phyloP scores from a whole-genome alignment of 2,113 vertebrate genomes.

The Ptyas mucosa region DNA sequence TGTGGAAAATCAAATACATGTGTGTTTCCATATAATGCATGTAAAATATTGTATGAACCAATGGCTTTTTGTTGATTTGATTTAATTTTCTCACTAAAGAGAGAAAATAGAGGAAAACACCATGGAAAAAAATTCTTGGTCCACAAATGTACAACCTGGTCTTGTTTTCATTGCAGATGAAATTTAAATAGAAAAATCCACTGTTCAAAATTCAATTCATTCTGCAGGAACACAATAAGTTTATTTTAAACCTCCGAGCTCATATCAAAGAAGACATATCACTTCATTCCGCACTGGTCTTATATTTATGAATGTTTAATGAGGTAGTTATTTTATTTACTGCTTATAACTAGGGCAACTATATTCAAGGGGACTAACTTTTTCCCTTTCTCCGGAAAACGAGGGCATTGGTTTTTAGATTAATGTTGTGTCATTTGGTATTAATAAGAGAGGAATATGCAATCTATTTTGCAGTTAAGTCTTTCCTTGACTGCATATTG shows the following conservation, averaged over 20 bases:
- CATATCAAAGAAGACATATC: neutral
- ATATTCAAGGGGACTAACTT: neutral
- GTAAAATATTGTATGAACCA: neutral
- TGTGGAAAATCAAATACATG: too few relatives aligned
- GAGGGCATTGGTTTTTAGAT: neutral
- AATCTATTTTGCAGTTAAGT: neutral
- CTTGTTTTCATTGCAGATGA: neutral
- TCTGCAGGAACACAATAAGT: neutral
- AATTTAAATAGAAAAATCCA: neutral
- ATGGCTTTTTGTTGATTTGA: too few relatives aligned
- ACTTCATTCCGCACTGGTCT: neutral
- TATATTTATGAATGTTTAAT: conserved; percentile 1
- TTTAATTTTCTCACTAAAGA: neutral
- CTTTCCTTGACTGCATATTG: neutral
- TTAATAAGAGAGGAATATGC: neutral
- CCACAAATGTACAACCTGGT: neutral
- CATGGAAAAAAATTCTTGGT: too few relatives aligned
- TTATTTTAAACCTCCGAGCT: conserved; percentile 1
- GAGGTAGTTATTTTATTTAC: conserved; percentile 11
- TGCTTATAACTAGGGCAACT: neutral
- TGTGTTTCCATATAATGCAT: neutral
- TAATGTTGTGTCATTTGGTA: neutral
- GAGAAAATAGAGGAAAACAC: neutral
- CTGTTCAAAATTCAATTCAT: neutral
- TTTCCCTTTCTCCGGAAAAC: neutral